Base-by-base conservation (phyloP, 2,797 vertebrate species). In the Acanthiza pusilla region DNA sequence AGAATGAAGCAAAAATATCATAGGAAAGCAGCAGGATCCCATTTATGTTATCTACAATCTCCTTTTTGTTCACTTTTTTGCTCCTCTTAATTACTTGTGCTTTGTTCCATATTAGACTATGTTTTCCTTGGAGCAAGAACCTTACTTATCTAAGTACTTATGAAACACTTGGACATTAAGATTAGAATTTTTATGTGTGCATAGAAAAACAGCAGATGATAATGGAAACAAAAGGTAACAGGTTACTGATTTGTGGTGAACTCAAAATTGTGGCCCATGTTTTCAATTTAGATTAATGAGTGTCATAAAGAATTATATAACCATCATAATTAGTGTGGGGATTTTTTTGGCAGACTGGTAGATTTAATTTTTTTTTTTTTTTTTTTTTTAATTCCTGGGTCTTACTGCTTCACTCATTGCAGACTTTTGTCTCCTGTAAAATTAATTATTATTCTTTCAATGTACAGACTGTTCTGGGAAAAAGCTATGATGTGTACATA, bases 231-330 rank as follows among this genome's bases (percentile, higher is more conserved):
- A 85, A 74, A 89, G 14, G 32, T 74, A 53, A 67, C 16, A 76
- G 29, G 29, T 70, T 85, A 47, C 22, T 47, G 45, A 75, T 30
- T 67, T 51, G 9, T 26, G 1, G 10, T 29, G 16, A 94, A 48
- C 27, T 55, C 34, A 55, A 26, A 63, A 55, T 66, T 82, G 19
- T 43, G 13, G 11, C 9, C 63, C 6, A 3, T 57, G 23, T 47
- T 88, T 88, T 92, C 47, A 75, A 10, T 48, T 83, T 43, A 40
- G 34, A 85, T 74, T 63, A 91, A 57, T 36, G n/a, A 91, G 17
- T 48, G 11, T 13, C 32, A 5, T 43, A 51, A 72, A 29, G 19
- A 58, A 45, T 42, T 73, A 57, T 5, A 38, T 32, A 47, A 77
- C 7, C 11, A 60, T 85, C n/a, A 29, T 29, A 72, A 68, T 55